Conservation (phyloP, 2,113 vertebrate species). For the Calidris pygmaea region DNA sequence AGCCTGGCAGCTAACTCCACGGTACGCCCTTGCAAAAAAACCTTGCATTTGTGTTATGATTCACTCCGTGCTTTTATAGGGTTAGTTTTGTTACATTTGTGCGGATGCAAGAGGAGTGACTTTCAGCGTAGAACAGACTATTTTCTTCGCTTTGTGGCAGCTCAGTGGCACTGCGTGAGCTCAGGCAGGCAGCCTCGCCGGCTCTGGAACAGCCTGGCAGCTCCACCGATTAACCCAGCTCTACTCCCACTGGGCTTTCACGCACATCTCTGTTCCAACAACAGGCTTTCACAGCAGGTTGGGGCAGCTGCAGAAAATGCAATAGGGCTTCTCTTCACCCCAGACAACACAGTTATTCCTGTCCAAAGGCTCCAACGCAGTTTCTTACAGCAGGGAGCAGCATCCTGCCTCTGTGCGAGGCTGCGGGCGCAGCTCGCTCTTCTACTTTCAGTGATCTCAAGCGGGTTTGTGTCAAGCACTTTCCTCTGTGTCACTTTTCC, state of each 20-base stretch:
- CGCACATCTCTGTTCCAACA: not conserved
- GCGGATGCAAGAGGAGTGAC: not conserved
- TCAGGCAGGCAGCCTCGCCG: not conserved
- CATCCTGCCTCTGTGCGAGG: not conserved
- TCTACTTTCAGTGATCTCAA: constrained; percentile 9
- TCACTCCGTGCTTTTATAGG: not conserved
- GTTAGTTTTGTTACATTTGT: not conserved
- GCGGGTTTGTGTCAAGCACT: not conserved
- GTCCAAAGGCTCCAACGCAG: not conserved
- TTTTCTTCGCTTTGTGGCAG: not conserved
- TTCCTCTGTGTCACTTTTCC: not conserved
- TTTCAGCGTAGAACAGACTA: not conserved
- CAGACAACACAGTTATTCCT: not conserved
- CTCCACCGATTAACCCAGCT: not conserved
- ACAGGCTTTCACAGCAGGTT: not conserved
- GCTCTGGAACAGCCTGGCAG: not conserved
- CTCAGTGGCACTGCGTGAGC: not conserved
- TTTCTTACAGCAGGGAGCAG: constrained; percentile 44
- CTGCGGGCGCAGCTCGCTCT: not conserved
- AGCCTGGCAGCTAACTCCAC: not conserved
- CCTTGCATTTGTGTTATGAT: not conserved
- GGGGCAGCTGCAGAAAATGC: not conserved
- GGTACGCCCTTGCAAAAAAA: not conserved
- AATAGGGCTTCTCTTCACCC: not conserved
- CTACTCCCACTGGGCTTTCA: not conserved